Conservation (phyloP, 2,888 invertebrate species). For the Lottia scabra region DNA sequence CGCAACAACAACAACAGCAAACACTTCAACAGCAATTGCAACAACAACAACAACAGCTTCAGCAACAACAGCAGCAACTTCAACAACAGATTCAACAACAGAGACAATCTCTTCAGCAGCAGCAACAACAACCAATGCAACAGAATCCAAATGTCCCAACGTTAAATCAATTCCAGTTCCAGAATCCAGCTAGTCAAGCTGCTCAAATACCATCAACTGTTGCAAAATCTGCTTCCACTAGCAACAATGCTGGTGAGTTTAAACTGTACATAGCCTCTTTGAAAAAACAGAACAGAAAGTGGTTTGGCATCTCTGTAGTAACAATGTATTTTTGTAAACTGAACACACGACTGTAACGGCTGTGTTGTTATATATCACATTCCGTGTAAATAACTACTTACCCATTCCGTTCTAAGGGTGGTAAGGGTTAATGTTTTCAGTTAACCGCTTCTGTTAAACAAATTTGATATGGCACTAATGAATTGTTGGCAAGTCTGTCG, state of each 20-base stretch:
- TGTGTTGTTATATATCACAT: too few species aligned
- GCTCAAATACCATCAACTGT: too few species aligned
- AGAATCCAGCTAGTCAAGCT: too few species aligned
- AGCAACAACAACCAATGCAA: not conserved
- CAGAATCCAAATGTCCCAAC: not conserved
- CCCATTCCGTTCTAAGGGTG: too few species aligned
- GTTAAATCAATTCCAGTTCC: too few species aligned
- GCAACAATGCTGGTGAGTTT: not conserved
- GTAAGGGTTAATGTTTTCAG: too few species aligned
- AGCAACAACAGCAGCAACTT: not conserved
- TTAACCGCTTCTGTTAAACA: too few species aligned
- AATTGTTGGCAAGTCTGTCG: too few species aligned
- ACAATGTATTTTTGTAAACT: not conserved
- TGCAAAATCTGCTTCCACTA: not conserved
- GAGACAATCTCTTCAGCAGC: not conserved
- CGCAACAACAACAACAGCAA: not conserved
- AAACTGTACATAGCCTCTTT: too few species aligned
- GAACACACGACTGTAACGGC: not conserved
- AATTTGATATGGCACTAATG: too few species aligned
- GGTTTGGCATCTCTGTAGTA: not conserved
- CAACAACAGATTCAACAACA: not conserved
- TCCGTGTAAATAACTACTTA: too few species aligned
- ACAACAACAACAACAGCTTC: not conserved
- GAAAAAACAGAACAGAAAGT: too few species aligned
- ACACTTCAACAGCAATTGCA: not conserved